Evolutionary conservation across 2,797 vertebrate species (phyloP).

Genomic region (Phrynocephalus guinanensis): DNA sequence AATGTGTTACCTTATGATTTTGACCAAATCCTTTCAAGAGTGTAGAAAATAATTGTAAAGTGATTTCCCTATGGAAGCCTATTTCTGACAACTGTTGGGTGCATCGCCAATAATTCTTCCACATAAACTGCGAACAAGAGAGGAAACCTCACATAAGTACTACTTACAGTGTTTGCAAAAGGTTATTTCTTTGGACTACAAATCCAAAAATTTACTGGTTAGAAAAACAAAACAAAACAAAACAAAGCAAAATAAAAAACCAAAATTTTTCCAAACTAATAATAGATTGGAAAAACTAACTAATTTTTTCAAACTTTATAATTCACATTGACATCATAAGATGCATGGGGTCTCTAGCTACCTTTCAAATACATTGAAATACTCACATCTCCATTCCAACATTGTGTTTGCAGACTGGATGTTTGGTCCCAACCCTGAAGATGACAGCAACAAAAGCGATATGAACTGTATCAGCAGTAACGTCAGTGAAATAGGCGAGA

Average conservation of each 20-base stretch:
- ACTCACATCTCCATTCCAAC: conserved; percentile 24
- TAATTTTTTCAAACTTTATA: not conserved
- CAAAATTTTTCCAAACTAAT: not conserved
- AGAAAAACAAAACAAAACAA: too few relatives aligned
- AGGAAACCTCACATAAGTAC: too few relatives aligned
- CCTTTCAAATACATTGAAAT: conserved; percentile 8
- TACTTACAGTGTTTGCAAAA: not conserved
- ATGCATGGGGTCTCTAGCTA: not conserved
- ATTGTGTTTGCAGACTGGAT: conserved; percentile 80
- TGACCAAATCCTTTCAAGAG: too few relatives aligned
- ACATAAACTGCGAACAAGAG: too few relatives aligned
- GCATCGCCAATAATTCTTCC: too few relatives aligned
- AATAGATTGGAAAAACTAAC: not conserved
- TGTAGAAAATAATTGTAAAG: too few relatives aligned
- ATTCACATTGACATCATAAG: not conserved
- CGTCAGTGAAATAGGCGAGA: conserved; percentile 76
- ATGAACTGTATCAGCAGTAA: conserved; percentile 84
- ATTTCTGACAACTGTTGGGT: too few relatives aligned
- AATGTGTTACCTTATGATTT: too few relatives aligned
- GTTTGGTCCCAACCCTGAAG: conserved; percentile 75
- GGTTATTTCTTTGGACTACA: not conserved
- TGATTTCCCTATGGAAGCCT: too few relatives aligned
- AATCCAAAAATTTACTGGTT: not conserved
- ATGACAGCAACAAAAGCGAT: conserved; percentile 81
- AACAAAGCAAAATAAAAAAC: not conserved